A percentile compares a stretch with the other conserved stretches of the same genome.
Evolutionary conservation across 2,888 invertebrate genomes (phyloP).

Genomic region (Brachypalpus laphriformis): DNA sequence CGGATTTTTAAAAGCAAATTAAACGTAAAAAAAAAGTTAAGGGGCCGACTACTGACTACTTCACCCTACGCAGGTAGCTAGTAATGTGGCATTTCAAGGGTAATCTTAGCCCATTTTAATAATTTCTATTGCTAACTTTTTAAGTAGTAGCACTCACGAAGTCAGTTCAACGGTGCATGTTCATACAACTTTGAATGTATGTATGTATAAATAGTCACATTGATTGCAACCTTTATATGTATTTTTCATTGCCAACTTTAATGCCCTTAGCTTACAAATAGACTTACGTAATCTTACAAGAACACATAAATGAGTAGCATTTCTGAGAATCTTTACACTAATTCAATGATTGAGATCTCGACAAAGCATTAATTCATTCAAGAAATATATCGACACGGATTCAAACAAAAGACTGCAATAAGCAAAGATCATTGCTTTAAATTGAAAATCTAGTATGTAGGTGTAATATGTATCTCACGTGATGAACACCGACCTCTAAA

Average conservation of each 20-base stretch:
- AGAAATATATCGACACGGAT: not conserved
- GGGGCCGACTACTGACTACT: not conserved
- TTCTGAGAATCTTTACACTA: not conserved
- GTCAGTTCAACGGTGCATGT: not conserved
- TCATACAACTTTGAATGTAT: not conserved
- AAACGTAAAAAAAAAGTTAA: too few species aligned
- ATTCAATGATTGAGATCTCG: constrained; percentile 2
- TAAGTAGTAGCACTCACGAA: not conserved
- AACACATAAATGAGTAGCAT: not conserved
- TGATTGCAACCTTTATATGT: not conserved
- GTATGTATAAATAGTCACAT: not conserved
- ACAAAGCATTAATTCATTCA: not conserved
- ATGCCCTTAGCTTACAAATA: not conserved
- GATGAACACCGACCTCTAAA: not conserved
- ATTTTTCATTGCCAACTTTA: not conserved
- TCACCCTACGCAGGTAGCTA: not conserved
- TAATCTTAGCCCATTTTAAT: not conserved
- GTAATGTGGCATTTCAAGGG: not conserved
- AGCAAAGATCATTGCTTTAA: not conserved
- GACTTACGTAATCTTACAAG: not conserved
- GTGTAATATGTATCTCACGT: not conserved
- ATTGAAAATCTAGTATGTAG: not conserved
- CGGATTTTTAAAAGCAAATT: too few species aligned
- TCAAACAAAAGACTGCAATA: not conserved
- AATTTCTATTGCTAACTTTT: not conserved